phyloP scores from a whole-genome alignment of 2,797 vertebrate species.

The Hafferia zeledoni region DNA sequence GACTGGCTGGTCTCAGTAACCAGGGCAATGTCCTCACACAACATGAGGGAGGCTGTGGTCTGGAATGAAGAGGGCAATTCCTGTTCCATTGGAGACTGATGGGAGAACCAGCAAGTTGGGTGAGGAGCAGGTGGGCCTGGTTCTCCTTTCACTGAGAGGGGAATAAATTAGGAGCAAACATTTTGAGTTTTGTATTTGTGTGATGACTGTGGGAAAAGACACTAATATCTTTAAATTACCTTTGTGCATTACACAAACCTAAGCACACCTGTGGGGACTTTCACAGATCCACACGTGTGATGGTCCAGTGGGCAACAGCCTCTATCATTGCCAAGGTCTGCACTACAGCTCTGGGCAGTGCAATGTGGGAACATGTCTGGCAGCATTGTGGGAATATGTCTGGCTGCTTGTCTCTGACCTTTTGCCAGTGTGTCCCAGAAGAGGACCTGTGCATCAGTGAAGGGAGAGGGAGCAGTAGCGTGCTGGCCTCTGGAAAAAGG shows the following conservation, averaged over 20 bases:
- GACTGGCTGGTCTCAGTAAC: neutral
- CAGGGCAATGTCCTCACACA: neutral
- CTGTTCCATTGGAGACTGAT: neutral
- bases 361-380: neutral
- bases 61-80: neutral
- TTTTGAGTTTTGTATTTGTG: neutral
- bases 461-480: neutral
- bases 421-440: neutral
- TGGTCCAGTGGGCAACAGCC: neutral
- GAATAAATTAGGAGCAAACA: neutral
- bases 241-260: neutral
- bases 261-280: neutral
- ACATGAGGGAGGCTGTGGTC: neutral
- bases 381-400: neutral
- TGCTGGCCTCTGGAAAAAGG: neutral
- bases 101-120: neutral
- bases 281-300: neutral
- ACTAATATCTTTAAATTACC: neutral
- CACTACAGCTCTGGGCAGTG: neutral
- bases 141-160: neutral
- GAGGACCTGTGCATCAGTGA: neutral
- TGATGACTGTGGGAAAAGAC: neutral
- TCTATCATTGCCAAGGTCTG: neutral
- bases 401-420: neutral
- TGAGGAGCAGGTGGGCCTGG: neutral